phyloP scores from a whole-genome alignment of 2,797 vertebrate genomes.

The Percopsis omiscomaycus region DNA sequence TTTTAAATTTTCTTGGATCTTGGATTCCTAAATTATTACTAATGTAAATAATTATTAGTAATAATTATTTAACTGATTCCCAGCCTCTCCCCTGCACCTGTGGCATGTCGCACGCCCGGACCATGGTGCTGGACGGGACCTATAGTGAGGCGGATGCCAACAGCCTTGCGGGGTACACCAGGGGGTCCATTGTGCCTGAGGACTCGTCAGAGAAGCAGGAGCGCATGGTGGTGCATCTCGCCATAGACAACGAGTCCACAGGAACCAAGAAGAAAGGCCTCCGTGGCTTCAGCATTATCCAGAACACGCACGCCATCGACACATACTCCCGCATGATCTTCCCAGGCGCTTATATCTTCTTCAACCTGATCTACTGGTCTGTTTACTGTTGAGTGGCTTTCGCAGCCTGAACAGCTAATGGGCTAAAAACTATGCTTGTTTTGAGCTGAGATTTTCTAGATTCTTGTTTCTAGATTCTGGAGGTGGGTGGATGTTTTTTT shows the following conservation, averaged over 20 bases:
- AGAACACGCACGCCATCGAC: constrained; percentile 91
- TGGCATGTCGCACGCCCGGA: constrained; percentile 84
- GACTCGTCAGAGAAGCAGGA: constrained; percentile 85
- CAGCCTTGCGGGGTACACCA: constrained; percentile 88
- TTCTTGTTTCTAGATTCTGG: no score
- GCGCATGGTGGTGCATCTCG: constrained; percentile 85
- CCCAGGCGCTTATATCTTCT: constrained; percentile 91
- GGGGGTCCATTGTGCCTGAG: constrained; percentile 75
- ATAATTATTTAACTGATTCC: constrained; percentile 26
- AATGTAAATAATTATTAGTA: no score
- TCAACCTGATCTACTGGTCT: constrained; percentile 96
- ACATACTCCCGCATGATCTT: constrained; percentile 94
- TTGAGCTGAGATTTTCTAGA: not conserved
- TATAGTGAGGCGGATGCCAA: constrained; percentile 89
- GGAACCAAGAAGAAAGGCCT: constrained; percentile 80
- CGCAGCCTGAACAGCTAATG: not conserved
- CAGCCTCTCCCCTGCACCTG: constrained; percentile 80
- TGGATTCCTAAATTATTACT: no score
- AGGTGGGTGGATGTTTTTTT: no score
- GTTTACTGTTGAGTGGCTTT: constrained; percentile 83
- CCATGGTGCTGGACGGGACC: constrained; percentile 88
- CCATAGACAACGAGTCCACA: constrained; percentile 80
- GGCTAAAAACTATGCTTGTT: not conserved
- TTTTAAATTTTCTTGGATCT: no score
- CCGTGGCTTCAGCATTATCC: constrained; percentile 83